Evolutionary conservation across 2,113 vertebrate genomes (phyloP).

Genomic region (Seriola quinqueradiata): DNA sequence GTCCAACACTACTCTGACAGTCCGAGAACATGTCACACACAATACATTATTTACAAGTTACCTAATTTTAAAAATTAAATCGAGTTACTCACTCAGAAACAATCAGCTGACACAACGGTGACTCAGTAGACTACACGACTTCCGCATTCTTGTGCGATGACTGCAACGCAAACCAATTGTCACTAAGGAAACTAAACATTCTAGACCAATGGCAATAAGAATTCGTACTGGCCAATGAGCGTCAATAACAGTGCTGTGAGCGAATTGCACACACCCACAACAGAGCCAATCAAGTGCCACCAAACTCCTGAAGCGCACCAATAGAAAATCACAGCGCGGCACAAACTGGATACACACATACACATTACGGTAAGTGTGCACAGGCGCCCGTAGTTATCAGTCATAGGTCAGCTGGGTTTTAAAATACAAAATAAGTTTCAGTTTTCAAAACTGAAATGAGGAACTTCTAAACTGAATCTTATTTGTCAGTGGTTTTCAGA

Average conservation of each 20-base stretch:
- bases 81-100: constrained; percentile 88
- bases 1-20: constrained; percentile 1
- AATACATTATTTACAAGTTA: constrained; percentile 36
- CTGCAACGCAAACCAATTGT: constrained; percentile 73
- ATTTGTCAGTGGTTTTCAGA: neutral
- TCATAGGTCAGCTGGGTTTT: neutral
- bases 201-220: constrained; percentile 53
- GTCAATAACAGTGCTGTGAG: constrained; percentile 26
- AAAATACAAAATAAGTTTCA: neutral
- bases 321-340: constrained; percentile 91
- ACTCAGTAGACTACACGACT: constrained; percentile 87
- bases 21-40: constrained; percentile 8
- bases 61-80: constrained; percentile 70
- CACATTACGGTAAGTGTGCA: constrained; percentile 35
- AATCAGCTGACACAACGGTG: constrained; percentile 89
- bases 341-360: constrained; percentile 68
- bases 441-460: neutral
- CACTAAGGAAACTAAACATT: neutral
- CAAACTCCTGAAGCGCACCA: constrained; percentile 61
- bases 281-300: constrained; percentile 72
- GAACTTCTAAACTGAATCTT: neutral
- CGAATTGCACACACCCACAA: constrained; percentile 81
- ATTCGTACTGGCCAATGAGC: constrained; percentile 62
- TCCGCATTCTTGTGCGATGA: constrained; percentile 86
- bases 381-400: neutral